Evolutionary conservation across 2,113 vertebrate genomes (phyloP).

Genomic region (Ceyx melanurus): DNA sequence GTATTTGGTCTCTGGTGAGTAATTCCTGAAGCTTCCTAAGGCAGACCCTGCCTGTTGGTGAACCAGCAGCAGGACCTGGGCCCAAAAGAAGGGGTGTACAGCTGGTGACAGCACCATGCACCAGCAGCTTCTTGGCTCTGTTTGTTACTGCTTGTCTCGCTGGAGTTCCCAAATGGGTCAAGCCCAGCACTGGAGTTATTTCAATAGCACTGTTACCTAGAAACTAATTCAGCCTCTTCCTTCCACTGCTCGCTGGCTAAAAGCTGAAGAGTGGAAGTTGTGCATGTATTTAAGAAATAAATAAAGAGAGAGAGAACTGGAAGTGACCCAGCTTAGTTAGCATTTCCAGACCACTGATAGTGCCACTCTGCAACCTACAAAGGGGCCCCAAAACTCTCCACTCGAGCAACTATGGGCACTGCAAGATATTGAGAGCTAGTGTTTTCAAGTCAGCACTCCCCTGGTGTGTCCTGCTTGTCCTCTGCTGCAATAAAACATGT

Average conservation of each 20-base stretch:
- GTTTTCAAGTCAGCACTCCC: not conserved
- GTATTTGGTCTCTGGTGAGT: not conserved
- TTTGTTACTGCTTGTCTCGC: not conserved
- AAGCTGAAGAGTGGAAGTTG: not conserved
- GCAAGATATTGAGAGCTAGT: not conserved
- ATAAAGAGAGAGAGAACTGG: not conserved
- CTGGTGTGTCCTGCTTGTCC: not conserved
- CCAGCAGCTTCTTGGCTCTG: not conserved
- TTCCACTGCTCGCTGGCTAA: not conserved
- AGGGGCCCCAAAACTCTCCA: not conserved
- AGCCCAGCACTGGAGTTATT: not conserved
- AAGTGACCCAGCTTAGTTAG: not conserved
- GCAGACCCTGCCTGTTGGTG: not conserved
- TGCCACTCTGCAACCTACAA: not conserved
- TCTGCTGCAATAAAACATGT: not conserved
- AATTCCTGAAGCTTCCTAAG: not conserved
- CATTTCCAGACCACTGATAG: not conserved
- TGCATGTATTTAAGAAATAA: not conserved
- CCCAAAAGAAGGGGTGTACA: not conserved
- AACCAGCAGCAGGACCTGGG: not conserved
- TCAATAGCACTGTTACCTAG: constrained; percentile 6
- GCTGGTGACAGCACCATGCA: not conserved
- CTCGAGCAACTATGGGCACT: accelerated
- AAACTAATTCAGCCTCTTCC: not conserved
- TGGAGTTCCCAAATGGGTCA: not conserved